These are phyloP conservation scores for Podarcis siculus DNA, from an alignment of 2,797 vertebrate genomes.

Conservation along the genomic window DNA sequence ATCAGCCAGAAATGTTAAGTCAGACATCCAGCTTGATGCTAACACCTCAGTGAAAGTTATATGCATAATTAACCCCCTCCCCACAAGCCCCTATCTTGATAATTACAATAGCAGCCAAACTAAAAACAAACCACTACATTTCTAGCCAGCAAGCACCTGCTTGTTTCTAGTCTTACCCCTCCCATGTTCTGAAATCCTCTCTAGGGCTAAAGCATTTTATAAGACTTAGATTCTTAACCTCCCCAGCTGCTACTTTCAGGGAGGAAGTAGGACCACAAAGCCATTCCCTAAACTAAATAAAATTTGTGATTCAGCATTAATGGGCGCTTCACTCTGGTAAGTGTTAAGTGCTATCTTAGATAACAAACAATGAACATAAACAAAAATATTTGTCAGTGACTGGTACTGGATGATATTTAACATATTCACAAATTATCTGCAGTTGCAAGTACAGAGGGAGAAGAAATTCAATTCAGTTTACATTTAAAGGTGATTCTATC, in stretches of 20 bases:
- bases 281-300: conserved; percentile 16
- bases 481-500: too few species aligned
- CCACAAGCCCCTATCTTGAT: neutral
- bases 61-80: neutral
- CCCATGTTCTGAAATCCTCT: neutral
- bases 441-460: too few species aligned
- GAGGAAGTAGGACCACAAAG: conserved; percentile 8
- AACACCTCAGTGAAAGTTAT: neutral
- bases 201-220: neutral
- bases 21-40: neutral
- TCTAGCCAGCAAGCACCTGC: neutral
- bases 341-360: neutral
- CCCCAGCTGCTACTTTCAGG: conserved; percentile 18
- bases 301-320: conserved; percentile 16
- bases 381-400: neutral
- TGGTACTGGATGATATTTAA: neutral
- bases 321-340: neutral
- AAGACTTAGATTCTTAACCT: neutral
- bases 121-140: neutral
- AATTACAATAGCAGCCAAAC: neutral
- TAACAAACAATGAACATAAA: neutral
- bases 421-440: neutral
- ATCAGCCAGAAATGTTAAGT: neutral
- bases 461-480: too few species aligned
- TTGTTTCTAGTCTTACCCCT: neutral